Evolutionary conservation across 2,888 invertebrate genomes (phyloP).

Genomic region (Dasysyrphus tricinctus): DNA sequence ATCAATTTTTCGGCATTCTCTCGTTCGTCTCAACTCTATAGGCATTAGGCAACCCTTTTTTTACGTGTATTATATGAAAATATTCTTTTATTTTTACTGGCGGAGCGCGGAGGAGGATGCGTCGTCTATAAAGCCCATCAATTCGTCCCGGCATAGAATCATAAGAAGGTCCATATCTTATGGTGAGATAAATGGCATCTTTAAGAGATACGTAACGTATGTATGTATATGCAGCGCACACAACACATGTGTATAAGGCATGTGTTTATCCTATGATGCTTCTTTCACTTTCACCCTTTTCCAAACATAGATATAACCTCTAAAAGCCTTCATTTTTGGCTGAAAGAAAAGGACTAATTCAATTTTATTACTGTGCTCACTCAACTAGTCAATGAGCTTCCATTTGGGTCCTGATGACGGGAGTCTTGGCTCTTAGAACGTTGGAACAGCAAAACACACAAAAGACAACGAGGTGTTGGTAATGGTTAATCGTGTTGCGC

Average conservation of each 20-base stretch:
- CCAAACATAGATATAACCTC: background rate
- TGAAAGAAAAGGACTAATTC: slow-evolving; percentile 56
- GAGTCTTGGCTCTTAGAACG: too few species aligned
- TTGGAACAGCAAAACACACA: background rate
- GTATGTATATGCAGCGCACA: slow-evolving; percentile 13
- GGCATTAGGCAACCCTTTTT: slow-evolving; percentile 35
- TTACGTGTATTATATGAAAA: background rate
- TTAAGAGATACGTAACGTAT: slow-evolving; percentile 23
- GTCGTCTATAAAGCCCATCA: slow-evolving; percentile 60
- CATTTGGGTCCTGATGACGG: background rate
- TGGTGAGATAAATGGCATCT: slow-evolving; percentile 74
- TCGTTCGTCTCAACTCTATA: slow-evolving; percentile 1
- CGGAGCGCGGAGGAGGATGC: background rate
- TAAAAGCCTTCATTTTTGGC: slow-evolving; percentile 4
- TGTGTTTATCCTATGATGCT: slow-evolving; percentile 1
- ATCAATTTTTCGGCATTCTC: slow-evolving; percentile 44
- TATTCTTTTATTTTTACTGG: slow-evolving; percentile 31
- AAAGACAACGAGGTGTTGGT: slow-evolving; percentile 56
- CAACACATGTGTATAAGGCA: slow-evolving; percentile 13
- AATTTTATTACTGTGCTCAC: slow-evolving; percentile 67
- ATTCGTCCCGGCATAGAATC: slow-evolving; percentile 58
- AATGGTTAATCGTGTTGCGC: slow-evolving; percentile 69
- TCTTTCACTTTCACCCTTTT: slow-evolving; percentile 38
- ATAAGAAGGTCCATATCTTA: slow-evolving; percentile 56
- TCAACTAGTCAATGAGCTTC: slow-evolving; percentile 23